Base-by-base conservation (phyloP, 2,797 vertebrate species). In the Enteromius radiatus region DNA sequence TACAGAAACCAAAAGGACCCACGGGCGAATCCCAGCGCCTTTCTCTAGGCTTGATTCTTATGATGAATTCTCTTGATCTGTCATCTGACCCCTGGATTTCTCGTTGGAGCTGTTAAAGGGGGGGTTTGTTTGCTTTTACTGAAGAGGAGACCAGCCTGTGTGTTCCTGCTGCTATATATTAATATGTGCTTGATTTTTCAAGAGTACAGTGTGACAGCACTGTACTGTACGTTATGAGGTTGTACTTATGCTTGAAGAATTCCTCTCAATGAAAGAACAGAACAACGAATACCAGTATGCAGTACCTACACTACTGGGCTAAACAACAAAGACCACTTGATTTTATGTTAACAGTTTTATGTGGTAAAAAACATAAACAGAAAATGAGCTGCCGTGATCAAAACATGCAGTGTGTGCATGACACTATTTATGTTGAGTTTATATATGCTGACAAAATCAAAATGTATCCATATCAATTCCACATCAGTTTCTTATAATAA, bases 1-100 rank as follows among this genome's bases (percentile, higher is more conserved):
- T 98, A 97, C 91, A 95, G 97, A 91, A 99, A 98, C 92, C 97
- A 98, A 91, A 98, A 98, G 87, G 97, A 99, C 88, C 97, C 97
- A 10, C 94, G 97, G 12, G 97, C 97, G 41, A 97, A 98, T 84
- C 97, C 97, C n/a, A 97, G 97, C 73, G 97, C 97, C 17, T 98
- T 98, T 92, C 96, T 99, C 91, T 99, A 94, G 11, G 77, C 84
- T 26, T 0, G 17, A 14, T 64, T 74, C 43, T 47, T 54, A 76
- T 81, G 28, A 31, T 63, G 61, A 63, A 31, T 63, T 19, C 15
- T 26, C 56, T 59, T 23, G 56, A 26, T 80, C 71, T 21, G n/a
- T 73, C 82, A 21, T 78, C 11, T 73, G 70, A 85, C 54, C 71
- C 59, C 83, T 81, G 82, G 80, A 86, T 80, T 76, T 80, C 31